Base-by-base conservation (phyloP, 1,140 invertebrate genomes). In the Pissodes strobi region DNA sequence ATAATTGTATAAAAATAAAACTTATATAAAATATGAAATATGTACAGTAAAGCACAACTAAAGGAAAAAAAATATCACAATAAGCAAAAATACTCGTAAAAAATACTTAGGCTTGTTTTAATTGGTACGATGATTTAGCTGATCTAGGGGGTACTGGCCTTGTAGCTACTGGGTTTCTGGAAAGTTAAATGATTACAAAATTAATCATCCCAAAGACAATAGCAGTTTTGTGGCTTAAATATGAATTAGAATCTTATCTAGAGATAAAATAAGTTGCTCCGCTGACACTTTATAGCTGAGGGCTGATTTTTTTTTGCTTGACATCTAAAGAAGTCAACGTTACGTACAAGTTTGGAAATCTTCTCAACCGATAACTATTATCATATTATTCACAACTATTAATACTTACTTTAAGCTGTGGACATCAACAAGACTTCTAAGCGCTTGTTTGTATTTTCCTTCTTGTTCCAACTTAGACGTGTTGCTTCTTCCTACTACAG, bases 341-440 rank as follows among this genome's bases (percentile, higher is more conserved):
- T 27, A 27, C 9, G 9, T 27, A 3, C 25, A 27, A 5, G 25
- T 27, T 9, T n/a, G n/a, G n/a, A 27, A 9, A 27, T 27, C 9
- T 27, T 27, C 9, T 27, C 9, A 27, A 27, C 25, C 9, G 9
- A 27, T 5, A 3, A 9, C 9, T 27, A 5, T 27, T 9, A 3
- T 9, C 9, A 27, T 27, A 27, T 27, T 27, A 5, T 27, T 9
- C 4, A 5, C 25, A 27, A 27, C 9, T 39, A 39, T 41, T 41
- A 41, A 2, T 15, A 48, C 56, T 72, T 57, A 75, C 74, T 70
- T 75, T 81, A 86, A 81, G 72, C 76, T 75, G 55, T 74, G 64
- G 8, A 78, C 71, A 60, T 76, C 74, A 41, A 77, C 69, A 18
- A 75, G 69, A 52, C 68, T 73, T 30, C 67, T 69, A 4, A 73